These are phyloP conservation scores for Aphaenogaster floridana DNA, from an alignment of 1,140 invertebrate species.

Conservation along the genomic window DNA sequence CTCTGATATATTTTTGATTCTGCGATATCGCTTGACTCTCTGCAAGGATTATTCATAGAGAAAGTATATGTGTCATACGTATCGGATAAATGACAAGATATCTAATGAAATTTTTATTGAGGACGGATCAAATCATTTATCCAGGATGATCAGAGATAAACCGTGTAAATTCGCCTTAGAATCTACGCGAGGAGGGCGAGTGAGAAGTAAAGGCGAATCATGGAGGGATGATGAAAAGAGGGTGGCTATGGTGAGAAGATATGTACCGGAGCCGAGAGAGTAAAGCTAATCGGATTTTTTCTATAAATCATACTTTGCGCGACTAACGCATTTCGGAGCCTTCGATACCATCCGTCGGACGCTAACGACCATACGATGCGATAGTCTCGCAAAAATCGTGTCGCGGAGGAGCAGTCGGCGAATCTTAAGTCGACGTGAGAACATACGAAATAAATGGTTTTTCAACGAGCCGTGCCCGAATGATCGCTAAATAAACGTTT, in stretches of 20 bases:
- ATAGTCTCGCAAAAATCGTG: constrained; percentile 53
- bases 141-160: constrained; percentile 41
- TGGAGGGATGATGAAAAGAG: constrained; percentile 30
- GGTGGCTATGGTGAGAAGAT: background rate
- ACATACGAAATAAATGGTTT: constrained; percentile 50
- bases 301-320: constrained; percentile 72
- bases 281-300: constrained; percentile 74
- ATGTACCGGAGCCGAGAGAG: constrained; percentile 24
- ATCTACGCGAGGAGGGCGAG: background rate
- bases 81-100: constrained; percentile 22
- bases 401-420: constrained; percentile 25
- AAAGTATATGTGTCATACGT: background rate
- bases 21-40: background rate
- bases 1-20: background rate
- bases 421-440: constrained; percentile 21
- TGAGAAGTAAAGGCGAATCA: constrained; percentile 15
- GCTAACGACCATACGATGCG: constrained; percentile 70
- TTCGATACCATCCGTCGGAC: constrained; percentile 50
- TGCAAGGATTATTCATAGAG: background rate
- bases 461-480: constrained; percentile 54
- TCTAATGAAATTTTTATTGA: constrained; percentile 39
- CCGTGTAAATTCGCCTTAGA: constrained; percentile 46
- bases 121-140: constrained; percentile 21
- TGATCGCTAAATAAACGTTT: constrained; percentile 56
- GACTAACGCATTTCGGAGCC: constrained; percentile 42